Evolutionary conservation across 1,140 invertebrate genomes (phyloP), one percentile per base, ranked within the genome.

Genomic region (Mercenaria mercenaria): DNA sequence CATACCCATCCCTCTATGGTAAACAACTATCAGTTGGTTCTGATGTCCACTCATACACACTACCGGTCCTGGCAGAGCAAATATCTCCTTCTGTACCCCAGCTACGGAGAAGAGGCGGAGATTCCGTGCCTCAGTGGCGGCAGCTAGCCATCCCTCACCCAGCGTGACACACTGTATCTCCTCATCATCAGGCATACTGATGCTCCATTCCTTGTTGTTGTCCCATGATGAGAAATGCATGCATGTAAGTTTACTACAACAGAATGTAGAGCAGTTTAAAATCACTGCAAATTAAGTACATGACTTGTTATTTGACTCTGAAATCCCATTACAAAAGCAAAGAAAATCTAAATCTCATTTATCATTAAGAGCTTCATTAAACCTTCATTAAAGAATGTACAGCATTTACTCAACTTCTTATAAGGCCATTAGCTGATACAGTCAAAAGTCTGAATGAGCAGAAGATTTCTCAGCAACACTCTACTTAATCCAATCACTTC

Each of bases 171-270:
- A 95, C 91, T 95, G 91, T 56, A 96, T 97, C 92, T 98, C 97
- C 96, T 99, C 98, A 20, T 97, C 97, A 84, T 97, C 97, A 0
- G 98, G 97, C 94, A 99, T 95, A 43, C 97, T 97, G 11, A 97
- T 94, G 20, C 96, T 97, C 99, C 99, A 99, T 96, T 99, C 99
- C 94, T 99, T 99, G 93, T 97, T 97, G 77, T 97, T 97, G 88
- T 97, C 97, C 97, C 98, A 97, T 4, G 97, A 97, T 82, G 97
- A 96, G 91, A 98, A 96, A 29, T 98, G 97, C 92, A 98, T 97
- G 93, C 98, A 98, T 32, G 97, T 97, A 74, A 98, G 92, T 95
- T 98, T 98, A 91, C 97, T 98, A 87, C 41, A 92, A 90, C 50
- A 87, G 1, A 80, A 67, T n/a, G n/a, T n/a, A 81, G 82, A 32